Percentiles rank a stretch among this genome's conserved stretches.
Evolutionary conservation across 2,888 invertebrate genomes (phyloP).

Genomic region (Hydriomena furcata): DNA sequence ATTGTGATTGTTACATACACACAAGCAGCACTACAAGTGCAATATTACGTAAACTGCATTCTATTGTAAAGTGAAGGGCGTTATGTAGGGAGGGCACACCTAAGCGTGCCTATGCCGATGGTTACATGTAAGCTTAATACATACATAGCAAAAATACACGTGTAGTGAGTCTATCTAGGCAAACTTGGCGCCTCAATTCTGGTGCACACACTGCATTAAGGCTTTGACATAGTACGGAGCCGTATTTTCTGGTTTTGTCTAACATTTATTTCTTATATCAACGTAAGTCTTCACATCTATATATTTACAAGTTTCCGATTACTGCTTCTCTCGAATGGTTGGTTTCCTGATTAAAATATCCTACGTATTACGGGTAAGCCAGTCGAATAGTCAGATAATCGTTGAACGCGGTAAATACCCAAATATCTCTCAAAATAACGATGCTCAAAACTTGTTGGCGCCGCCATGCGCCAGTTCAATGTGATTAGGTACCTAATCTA

Average conservation of each 20-base stretch:
- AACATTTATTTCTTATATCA: not conserved
- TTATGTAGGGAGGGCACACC: constrained; percentile 50
- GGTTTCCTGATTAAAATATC: too few species aligned
- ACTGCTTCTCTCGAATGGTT: too few species aligned
- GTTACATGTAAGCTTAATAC: constrained; percentile 32
- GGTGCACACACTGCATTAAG: constrained; percentile 6
- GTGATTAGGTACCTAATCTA: too few species aligned
- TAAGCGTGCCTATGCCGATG: constrained; percentile 33
- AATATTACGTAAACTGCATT: constrained; percentile 44
- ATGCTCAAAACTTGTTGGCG: too few species aligned
- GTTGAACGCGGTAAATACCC: too few species aligned
- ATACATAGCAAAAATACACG: constrained; percentile 4
- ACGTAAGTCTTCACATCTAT: too few species aligned
- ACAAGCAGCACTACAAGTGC: constrained; percentile 31
- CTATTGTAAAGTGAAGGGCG: constrained; percentile 49
- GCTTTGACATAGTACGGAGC: not conserved
- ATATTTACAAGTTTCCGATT: too few species aligned
- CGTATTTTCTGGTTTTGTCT: constrained; percentile 9
- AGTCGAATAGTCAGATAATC: too few species aligned
- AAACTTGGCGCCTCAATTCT: constrained; percentile 24
- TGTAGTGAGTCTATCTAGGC: constrained; percentile 13
- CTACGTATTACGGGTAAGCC: too few species aligned
- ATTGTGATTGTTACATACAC: not conserved
- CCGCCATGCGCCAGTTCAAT: too few species aligned
- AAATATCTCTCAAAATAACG: not conserved